These are phyloP conservation scores for Drosophila robusta DNA, from an alignment of 2,888 invertebrate species.

Conservation along the genomic window DNA sequence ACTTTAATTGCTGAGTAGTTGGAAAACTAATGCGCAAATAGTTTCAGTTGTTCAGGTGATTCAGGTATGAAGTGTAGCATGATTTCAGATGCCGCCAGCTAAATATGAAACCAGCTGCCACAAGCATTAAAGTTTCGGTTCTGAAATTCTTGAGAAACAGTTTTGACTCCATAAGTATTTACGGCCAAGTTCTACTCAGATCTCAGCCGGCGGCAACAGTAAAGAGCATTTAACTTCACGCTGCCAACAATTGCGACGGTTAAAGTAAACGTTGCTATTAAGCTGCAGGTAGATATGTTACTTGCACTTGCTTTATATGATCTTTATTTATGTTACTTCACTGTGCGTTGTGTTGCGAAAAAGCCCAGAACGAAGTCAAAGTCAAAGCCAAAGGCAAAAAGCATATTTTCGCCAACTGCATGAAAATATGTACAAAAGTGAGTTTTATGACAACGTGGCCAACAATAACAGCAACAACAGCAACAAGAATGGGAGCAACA, in stretches of 20 bases:
- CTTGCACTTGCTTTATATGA: neutral
- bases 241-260: neutral
- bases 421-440: conserved; percentile 52
- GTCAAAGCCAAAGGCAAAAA: neutral
- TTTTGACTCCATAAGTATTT: neutral
- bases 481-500: conserved; percentile 13
- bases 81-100: too few relatives aligned
- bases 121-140: too few relatives aligned
- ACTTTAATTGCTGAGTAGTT: too few relatives aligned
- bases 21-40: too few relatives aligned
- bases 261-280: neutral
- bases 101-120: too few relatives aligned
- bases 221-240: neutral
- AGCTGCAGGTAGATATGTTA: neutral
- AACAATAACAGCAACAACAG: conserved; percentile 16
- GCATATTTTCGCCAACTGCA: conserved; percentile 15
- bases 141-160: too few relatives aligned
- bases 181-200: neutral
- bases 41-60: too few relatives aligned
- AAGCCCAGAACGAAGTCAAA: neutral
- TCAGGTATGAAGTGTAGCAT: too few relatives aligned
- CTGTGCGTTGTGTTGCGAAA: neutral
- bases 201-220: neutral
- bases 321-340: conserved; percentile 37
- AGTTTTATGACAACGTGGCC: conserved; percentile 33